These are phyloP conservation scores for Parnassius mnemosyne DNA, from an alignment of 2,888 invertebrate species.

Conservation along the genomic window DNA sequence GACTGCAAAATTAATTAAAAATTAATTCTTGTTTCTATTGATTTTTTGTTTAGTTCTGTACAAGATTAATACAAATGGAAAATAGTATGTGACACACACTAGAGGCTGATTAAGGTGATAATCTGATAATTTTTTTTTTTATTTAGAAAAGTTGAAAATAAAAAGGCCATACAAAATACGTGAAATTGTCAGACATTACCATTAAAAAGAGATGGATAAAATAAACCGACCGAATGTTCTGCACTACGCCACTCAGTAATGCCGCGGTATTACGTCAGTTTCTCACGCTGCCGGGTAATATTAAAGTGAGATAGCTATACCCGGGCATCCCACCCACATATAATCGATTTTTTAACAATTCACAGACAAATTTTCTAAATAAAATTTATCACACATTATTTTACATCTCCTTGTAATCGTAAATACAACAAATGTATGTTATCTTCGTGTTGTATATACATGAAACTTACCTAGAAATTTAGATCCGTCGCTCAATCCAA, in stretches of 20 bases:
- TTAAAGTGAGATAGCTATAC: constrained; percentile 48
- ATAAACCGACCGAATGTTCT: constrained; percentile 54
- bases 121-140: neutral
- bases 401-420: constrained; percentile 35
- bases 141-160: constrained; percentile 12
- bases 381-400: constrained; percentile 39
- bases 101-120: neutral
- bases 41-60: no score
- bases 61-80: no score
- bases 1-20: no score
- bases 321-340: constrained; percentile 71
- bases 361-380: constrained; percentile 42
- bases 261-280: constrained; percentile 61
- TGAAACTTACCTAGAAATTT: constrained; percentile 69
- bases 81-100: no score
- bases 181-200: constrained; percentile 40
- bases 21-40: no score
- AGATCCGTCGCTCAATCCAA: constrained; percentile 60
- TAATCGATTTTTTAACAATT: constrained; percentile 76
- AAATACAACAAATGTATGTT: constrained; percentile 36
- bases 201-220: constrained; percentile 47
- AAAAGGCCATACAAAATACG: constrained; percentile 26
- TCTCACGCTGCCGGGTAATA: constrained; percentile 62
- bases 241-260: constrained; percentile 46
- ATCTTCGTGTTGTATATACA: constrained; percentile 42